Evolutionary conservation across 2,797 vertebrate genomes (phyloP).

Genomic region (Sebastolobus alascanus): DNA sequence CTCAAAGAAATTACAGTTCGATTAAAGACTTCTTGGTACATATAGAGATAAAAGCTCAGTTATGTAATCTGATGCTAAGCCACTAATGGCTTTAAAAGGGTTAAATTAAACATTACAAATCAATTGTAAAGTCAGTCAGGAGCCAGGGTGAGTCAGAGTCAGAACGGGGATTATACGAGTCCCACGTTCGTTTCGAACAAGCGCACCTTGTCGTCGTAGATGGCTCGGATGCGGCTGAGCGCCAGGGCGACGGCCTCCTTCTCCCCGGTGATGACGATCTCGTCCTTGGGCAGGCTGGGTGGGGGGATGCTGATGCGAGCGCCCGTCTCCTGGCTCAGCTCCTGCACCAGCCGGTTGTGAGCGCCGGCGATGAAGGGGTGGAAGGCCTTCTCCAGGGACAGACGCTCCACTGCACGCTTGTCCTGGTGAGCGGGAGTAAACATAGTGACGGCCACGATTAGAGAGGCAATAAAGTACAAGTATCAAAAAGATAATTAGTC

Average conservation of each 20-base stretch:
- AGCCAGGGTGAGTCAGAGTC: not conserved
- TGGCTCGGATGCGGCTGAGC: slow-evolving; percentile 82
- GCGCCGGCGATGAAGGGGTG: slow-evolving; percentile 86
- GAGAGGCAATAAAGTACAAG: not conserved
- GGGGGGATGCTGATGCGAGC: slow-evolving; percentile 86
- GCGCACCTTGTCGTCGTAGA: slow-evolving; percentile 87
- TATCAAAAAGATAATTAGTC: not conserved
- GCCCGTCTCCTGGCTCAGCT: slow-evolving; percentile 86
- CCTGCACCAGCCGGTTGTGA: slow-evolving; percentile 85
- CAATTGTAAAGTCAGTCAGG: not conserved
- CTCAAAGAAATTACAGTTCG: not conserved
- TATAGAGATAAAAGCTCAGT: not conserved
- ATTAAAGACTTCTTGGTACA: not conserved
- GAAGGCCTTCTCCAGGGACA: slow-evolving; percentile 86
- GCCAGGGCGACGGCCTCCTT: slow-evolving; percentile 86
- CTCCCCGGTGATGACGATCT: slow-evolving; percentile 88
- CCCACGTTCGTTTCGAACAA: rapidly evolving
- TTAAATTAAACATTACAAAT: not conserved
- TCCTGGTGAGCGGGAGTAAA: slow-evolving; percentile 71
- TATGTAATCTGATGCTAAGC: not conserved
- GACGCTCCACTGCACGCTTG: slow-evolving; percentile 86
- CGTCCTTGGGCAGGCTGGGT: slow-evolving; percentile 85
- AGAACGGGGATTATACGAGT: not conserved
- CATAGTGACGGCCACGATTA: not conserved
- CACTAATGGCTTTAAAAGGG: not conserved